A percentile compares a stretch with the other conserved stretches of the same genome.
These are phyloP conservation scores for Spatulosminthurus flaviceps DNA, from an alignment of 2,888 invertebrate genomes.

Conservation along the genomic window DNA sequence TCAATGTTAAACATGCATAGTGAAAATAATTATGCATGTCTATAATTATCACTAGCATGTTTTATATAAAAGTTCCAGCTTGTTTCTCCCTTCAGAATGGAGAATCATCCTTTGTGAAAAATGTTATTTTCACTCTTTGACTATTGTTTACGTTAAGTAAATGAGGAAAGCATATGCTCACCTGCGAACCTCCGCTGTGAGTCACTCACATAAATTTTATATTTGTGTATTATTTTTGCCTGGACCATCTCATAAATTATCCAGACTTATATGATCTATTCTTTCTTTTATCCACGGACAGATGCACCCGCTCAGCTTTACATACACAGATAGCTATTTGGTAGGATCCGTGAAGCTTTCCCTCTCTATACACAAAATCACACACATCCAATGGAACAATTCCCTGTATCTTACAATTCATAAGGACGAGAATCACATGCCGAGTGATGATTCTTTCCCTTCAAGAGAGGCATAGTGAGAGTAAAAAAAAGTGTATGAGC, in stretches of 20 bases:
- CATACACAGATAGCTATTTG: neutral
- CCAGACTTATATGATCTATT: slow-evolving; percentile 22
- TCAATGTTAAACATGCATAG: no score
- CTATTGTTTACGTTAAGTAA: slow-evolving; percentile 19
- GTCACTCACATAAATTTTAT: slow-evolving; percentile 16
- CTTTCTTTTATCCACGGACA: slow-evolving; percentile 11
- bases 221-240: slow-evolving; percentile 16
- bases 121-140: slow-evolving; percentile 1
- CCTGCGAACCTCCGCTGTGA: slow-evolving; percentile 16
- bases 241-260: slow-evolving; percentile 25
- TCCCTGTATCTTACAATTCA: neutral
- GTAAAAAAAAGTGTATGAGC: no score
- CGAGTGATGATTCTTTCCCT: slow-evolving; percentile 22
- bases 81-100: no score
- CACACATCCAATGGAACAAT: neutral
- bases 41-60: no score
- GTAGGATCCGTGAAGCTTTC: no score
- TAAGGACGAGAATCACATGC: slow-evolving; percentile 6
- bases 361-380: neutral
- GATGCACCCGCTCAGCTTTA: neutral
- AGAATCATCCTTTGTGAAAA: no score
- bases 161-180: slow-evolving; percentile 9
- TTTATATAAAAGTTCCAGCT: no score
- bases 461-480: neutral
- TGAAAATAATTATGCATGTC: no score